A percentile compares a stretch with the other conserved stretches of the same genome.
These are phyloP conservation scores for Nilaparvata lugens DNA, from an alignment of 1,140 invertebrate species.

Conservation along the genomic window DNA sequence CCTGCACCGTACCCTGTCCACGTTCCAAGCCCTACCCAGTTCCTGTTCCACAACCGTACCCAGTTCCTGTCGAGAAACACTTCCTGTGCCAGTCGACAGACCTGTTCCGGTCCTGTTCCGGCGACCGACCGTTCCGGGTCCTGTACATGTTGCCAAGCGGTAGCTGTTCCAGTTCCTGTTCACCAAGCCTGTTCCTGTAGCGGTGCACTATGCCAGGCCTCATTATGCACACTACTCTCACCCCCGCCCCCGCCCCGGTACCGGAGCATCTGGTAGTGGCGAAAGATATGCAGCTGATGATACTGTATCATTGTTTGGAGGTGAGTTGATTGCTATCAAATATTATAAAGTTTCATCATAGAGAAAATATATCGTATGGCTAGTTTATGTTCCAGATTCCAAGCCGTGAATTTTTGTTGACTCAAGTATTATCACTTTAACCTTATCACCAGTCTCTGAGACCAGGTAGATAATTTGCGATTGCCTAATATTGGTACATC, in stretches of 20 bases:
- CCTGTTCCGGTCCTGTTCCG: conserved; percentile 50
- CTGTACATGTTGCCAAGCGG: conserved; percentile 33
- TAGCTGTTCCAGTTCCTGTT: conserved; percentile 36
- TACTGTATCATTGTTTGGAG: too few relatives aligned
- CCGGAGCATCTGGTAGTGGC: not conserved
- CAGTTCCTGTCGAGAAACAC: conserved; percentile 35
- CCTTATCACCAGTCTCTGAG: too few relatives aligned
- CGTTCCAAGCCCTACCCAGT: conserved; percentile 49
- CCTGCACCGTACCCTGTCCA: conserved; percentile 11
- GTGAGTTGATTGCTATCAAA: too few relatives aligned
- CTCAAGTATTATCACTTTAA: too few relatives aligned
- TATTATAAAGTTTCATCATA: too few relatives aligned
- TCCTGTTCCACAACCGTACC: conserved; percentile 47
- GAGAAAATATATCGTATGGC: too few relatives aligned
- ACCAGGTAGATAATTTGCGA: too few relatives aligned
- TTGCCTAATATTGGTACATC: too few relatives aligned
- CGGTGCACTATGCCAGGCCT: not conserved
- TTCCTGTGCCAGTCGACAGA: conserved; percentile 43
- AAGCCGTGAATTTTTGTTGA: too few relatives aligned
- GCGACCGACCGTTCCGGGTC: conserved; percentile 47
- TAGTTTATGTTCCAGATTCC: too few relatives aligned
- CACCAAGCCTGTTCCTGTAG: conserved; percentile 23
- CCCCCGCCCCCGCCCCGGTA: conserved; percentile 4
- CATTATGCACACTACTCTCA: not conserved
- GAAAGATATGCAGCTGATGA: too few relatives aligned